These are phyloP conservation scores for Actenoides lindsayi DNA, from an alignment of 2,113 vertebrate species.

Conservation along the genomic window DNA sequence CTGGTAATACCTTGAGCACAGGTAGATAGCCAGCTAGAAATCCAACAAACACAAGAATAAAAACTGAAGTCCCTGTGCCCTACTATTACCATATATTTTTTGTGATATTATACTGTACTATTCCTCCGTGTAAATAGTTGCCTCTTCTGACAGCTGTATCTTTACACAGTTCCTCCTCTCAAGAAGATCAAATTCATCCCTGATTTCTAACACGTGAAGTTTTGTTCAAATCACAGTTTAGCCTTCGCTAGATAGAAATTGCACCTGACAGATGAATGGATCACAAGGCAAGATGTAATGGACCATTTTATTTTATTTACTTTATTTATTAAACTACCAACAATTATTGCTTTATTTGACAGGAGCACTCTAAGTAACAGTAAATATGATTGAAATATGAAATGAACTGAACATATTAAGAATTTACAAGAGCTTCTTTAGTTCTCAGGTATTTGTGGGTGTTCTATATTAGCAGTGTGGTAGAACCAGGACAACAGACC, in stretches of 20 bases:
- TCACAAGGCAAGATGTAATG: neutral
- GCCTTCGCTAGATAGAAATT: neutral
- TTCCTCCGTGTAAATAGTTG: neutral
- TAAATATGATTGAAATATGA: neutral
- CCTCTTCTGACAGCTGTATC: neutral
- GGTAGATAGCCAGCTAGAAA: neutral
- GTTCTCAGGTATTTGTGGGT: neutral
- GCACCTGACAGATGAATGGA: neutral
- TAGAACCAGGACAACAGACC: neutral
- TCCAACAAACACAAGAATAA: neutral
- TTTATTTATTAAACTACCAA: neutral
- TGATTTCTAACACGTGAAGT: neutral
- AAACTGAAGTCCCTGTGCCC: neutral
- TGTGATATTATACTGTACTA: neutral
- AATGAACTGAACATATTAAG: neutral
- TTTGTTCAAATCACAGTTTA: neutral
- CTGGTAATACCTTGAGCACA: neutral
- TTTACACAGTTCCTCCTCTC: neutral
- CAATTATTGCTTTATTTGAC: neutral
- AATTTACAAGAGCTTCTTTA: neutral
- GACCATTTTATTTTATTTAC: neutral
- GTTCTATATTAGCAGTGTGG: accelerated
- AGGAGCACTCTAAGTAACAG: neutral
- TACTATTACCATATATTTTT: neutral
- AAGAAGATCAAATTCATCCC: neutral